Conservation (phyloP, 1,140 invertebrate genomes). For the Drosophila sucinea region DNA sequence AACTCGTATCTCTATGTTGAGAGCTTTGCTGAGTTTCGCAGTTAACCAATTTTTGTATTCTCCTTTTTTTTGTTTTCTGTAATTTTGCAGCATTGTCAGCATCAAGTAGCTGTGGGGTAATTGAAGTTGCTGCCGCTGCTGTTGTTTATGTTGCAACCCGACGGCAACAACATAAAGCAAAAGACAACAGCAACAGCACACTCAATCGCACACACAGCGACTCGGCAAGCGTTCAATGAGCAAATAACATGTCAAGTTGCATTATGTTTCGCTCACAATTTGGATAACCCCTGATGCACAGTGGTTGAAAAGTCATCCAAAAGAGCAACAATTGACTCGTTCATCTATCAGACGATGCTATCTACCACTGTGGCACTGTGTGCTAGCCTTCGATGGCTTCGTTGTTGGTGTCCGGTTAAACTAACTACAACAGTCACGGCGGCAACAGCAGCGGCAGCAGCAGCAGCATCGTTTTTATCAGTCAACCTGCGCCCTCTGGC, state of each 20-base stretch:
- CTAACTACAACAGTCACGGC: constrained; percentile 41
- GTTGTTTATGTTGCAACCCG: constrained; percentile 47
- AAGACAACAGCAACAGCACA: constrained; percentile 31
- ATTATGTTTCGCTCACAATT: constrained; percentile 69
- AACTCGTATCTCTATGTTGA: constrained; percentile 19
- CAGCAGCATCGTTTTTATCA: constrained; percentile 71
- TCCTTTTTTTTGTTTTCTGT: background rate
- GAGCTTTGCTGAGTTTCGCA: constrained; percentile 19
- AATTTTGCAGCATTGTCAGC: constrained; percentile 24
- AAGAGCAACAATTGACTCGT: no score
- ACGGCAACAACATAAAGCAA: constrained; percentile 13
- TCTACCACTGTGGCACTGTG: constrained; percentile 19
- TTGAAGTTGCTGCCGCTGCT: constrained; percentile 40
- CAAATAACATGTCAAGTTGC: constrained; percentile 82
- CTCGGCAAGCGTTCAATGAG: constrained; percentile 61
- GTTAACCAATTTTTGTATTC: constrained; percentile 31
- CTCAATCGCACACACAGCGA: constrained; percentile 43
- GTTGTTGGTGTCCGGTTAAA: constrained; percentile 44
- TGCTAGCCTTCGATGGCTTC: background rate
- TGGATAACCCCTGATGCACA: constrained; percentile 41
- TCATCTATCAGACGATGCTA: background rate
- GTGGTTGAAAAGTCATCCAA: constrained; percentile 1
- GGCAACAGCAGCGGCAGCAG: constrained; percentile 50
- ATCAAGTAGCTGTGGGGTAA: constrained; percentile 31
- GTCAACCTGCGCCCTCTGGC: constrained; percentile 55